A percentile compares a stretch with the other conserved stretches of the same genome.
phyloP scores from a whole-genome alignment of 2,888 invertebrate genomes.

The Rhabditophanes sp. region DNA sequence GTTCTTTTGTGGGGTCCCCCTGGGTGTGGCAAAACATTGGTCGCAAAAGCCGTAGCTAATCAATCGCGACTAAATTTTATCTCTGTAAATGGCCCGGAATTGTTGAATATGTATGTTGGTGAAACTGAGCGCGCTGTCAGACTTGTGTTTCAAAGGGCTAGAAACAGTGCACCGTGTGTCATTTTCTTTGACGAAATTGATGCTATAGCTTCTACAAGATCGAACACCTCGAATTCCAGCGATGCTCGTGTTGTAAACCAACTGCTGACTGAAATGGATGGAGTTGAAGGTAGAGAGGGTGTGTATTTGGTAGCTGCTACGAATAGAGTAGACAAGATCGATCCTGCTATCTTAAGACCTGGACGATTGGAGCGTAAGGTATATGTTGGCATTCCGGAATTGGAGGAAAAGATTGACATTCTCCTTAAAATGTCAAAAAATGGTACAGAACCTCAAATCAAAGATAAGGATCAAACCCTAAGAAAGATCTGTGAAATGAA shows the following conservation, averaged over 20 bases:
- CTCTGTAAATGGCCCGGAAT: conserved; percentile 91
- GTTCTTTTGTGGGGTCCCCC: conserved; percentile 89
- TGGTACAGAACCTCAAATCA: conserved; percentile 61
- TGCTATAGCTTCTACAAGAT: conserved; percentile 75
- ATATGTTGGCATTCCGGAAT: conserved; percentile 70
- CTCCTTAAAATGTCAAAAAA: conserved; percentile 52
- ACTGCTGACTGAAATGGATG: conserved; percentile 94
- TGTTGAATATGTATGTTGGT: conserved; percentile 96
- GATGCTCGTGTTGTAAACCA: conserved; percentile 66
- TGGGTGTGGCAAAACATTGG: conserved; percentile 68
- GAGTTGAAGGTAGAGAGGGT: conserved; percentile 71
- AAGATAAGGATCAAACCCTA: neutral
- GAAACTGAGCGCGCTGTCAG: conserved; percentile 92
- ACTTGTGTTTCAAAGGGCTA: conserved; percentile 80
- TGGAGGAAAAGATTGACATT: conserved; percentile 68
- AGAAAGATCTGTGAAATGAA: neutral
- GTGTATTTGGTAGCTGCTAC: conserved; percentile 90
- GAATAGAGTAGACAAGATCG: conserved; percentile 84
- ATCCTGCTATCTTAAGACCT: conserved; percentile 76
- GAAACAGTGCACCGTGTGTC: conserved; percentile 87
- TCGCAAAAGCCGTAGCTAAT: conserved; percentile 95
- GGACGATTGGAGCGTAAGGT: conserved; percentile 77
- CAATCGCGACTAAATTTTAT: conserved; percentile 97
- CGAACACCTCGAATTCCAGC: conserved; percentile 52
- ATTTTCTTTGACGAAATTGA: conserved; percentile 98